Base-by-base conservation (phyloP, 2,113 vertebrate species). In the Varanus komodoensis region DNA sequence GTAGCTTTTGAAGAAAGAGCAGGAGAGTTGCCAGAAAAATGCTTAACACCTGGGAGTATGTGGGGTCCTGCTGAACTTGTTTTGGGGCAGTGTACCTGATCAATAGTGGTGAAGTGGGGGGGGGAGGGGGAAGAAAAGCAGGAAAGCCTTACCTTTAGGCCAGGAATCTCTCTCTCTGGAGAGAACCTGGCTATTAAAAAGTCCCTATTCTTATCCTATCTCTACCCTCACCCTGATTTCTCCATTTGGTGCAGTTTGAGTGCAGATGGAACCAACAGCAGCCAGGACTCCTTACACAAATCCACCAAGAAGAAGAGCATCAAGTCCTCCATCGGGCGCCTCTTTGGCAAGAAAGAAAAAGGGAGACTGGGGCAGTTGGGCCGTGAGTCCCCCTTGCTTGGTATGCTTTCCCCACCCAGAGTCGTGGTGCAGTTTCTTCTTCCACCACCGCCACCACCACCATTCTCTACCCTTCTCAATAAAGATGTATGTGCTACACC, bases 221-320 rank as follows among this genome's bases (percentile, higher is more conserved):
- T 48, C 5, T 67, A 12, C 12, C 50, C 32, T 71, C 29, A 50
- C n/a, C 78, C 34, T 34, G 83, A 21, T 57, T 7, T 27, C 83
- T 73, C 73, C 34, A 86, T 32, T 71, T 69, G 32, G 34, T 85
- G 2, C 94, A 98, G 98, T 82, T 96, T 98, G 85, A 98, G 97
- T 0, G 96, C 97, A n/a, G 98, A 98, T 14, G 97, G 97, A 8
- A 95, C 97, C 71, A 98, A 97, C 96, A 93, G 96, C 50, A 97
- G 98, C 94, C 98, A 98, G 93, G 98, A 99, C 91, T 98, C 98
- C 17, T 97, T 99, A 54, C 98, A 99, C 97, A 99, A 99, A 95
- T 97, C 98, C 94, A 98, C 98, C 69, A 99, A 99, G 97, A 99
- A 98, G 97, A 99, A 99, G 93, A 99, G 98, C 97, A 99, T 99